Conservation (phyloP, 2,888 invertebrate species). For the Tineola bisselliella region DNA sequence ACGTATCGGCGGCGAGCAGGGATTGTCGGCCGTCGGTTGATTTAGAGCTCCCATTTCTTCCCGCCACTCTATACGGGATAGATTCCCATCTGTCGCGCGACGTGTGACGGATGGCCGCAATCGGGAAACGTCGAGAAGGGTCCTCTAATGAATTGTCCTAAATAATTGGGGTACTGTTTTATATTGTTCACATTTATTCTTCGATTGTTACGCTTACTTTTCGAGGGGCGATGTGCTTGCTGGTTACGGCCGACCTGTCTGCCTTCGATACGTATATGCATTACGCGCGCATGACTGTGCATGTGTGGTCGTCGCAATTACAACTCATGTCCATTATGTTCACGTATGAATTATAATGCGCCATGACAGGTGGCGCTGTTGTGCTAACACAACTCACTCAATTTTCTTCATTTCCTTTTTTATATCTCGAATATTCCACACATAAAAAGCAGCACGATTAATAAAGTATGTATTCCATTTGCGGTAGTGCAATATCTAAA, state of each 20-base stretch:
- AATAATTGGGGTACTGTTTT: slow-evolving; percentile 66
- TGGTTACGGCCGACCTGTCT: neutral
- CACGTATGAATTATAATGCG: neutral
- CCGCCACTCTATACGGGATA: slow-evolving; percentile 57
- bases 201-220: slow-evolving; percentile 23
- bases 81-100: slow-evolving; percentile 55
- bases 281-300: no score
- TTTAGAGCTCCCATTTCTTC: slow-evolving; percentile 62
- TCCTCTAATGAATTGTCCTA: slow-evolving; percentile 65
- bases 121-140: slow-evolving; percentile 49
- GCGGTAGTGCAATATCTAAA: neutral
- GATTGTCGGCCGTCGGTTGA: slow-evolving; percentile 62
- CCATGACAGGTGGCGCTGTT: neutral
- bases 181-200: slow-evolving; percentile 61
- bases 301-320: neutral
- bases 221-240: neutral
- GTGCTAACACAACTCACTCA: neutral
- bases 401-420: neutral
- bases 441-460: no score
- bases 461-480: neutral
- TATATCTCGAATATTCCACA: no score
- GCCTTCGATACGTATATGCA: no score
- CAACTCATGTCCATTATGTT: neutral
- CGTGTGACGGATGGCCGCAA: slow-evolving; percentile 57
- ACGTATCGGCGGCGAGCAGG: slow-evolving; percentile 64